These are phyloP conservation scores for Gadus macrocephalus DNA, from an alignment of 2,113 vertebrate species.

Conservation along the genomic window DNA sequence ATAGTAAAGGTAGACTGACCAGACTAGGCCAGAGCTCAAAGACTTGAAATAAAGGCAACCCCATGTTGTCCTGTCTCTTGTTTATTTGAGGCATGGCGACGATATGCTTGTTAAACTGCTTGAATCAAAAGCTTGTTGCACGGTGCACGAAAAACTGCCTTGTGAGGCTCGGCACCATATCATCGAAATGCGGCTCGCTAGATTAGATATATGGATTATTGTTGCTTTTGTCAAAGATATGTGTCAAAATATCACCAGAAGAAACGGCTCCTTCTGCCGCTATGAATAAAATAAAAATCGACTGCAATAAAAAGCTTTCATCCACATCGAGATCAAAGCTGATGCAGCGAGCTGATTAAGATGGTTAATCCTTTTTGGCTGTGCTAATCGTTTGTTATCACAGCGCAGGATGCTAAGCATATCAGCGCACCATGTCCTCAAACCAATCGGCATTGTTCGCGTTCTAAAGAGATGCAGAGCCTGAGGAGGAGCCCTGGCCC, in stretches of 20 bases:
- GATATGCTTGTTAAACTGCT: slow-evolving; percentile 4
- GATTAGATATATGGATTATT: neutral
- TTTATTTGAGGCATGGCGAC: slow-evolving; percentile 45
- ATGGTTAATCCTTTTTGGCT: neutral
- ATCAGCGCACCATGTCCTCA: neutral
- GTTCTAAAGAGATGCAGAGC: neutral
- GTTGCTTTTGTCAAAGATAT: neutral
- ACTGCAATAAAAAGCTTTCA: neutral
- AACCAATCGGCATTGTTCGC: slow-evolving; percentile 11
- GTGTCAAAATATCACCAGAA: neutral
- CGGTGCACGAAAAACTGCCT: slow-evolving; percentile 28
- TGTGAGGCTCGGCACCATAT: slow-evolving; percentile 16
- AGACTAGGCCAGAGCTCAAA: slow-evolving; percentile 68
- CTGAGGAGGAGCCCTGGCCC: slow-evolving; percentile 54
- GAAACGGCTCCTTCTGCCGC: neutral
- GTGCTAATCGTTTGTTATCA: slow-evolving; percentile 1
- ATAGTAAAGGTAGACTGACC: slow-evolving; percentile 30
- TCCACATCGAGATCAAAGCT: neutral
- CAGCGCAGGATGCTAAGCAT: neutral
- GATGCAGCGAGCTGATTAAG: neutral
- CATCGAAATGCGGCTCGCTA: slow-evolving; percentile 18
- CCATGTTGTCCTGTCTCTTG: neutral
- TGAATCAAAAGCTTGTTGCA: slow-evolving; percentile 5
- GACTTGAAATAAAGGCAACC: too few species aligned
- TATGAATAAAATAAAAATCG: neutral